phyloP scores from a whole-genome alignment of 2,113 vertebrate genomes.

The Protobothrops flavoviridis region DNA sequence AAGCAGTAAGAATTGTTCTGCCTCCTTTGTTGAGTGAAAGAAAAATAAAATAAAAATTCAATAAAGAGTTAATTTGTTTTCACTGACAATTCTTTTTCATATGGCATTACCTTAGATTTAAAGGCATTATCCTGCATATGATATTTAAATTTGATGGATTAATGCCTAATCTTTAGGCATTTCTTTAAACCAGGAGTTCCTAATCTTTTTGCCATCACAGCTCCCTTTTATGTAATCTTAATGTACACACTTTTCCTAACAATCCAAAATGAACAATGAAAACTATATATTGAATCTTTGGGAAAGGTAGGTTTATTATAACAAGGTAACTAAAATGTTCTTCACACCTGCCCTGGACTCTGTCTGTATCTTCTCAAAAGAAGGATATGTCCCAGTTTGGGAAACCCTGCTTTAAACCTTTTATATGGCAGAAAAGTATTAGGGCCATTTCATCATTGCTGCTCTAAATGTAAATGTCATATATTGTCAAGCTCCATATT shows the following conservation, averaged over 20 bases:
- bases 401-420: not conserved
- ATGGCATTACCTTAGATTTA: not conserved
- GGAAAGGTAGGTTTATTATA: not conserved
- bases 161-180: not conserved
- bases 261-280: not conserved
- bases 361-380: not conserved
- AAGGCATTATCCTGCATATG: not conserved
- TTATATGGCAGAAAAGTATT: not conserved
- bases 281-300: not conserved
- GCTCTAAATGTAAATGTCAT: not conserved
- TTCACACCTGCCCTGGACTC: not conserved
- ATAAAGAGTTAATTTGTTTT: constrained; percentile 5
- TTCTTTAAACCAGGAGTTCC: not conserved
- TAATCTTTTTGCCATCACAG: not conserved
- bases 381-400: not conserved
- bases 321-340: not conserved
- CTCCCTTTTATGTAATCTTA: not conserved
- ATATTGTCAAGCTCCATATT: not conserved
- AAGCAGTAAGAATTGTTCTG: not conserved
- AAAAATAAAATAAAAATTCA: constrained; percentile 17
- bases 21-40: constrained; percentile 7
- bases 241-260: not conserved
- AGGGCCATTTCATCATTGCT: not conserved
- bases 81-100: not conserved
- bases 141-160: not conserved